Base-by-base conservation (phyloP, 2,797 vertebrate species). In the Natrix natrix region DNA sequence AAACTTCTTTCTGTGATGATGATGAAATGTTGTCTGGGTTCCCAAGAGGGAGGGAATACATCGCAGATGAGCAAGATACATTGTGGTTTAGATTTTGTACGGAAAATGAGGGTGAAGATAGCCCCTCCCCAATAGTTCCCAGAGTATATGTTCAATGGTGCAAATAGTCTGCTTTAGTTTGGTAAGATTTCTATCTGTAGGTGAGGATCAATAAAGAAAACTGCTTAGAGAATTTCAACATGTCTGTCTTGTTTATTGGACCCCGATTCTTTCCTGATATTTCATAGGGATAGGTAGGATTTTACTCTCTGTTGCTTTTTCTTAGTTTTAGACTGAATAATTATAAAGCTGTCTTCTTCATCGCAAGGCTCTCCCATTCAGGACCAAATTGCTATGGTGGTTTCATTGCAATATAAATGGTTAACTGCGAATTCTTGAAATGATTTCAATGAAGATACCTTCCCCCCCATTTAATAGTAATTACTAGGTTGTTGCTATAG, bases 391-490 rank as follows among this genome's bases (percentile, higher is more conserved):
- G 2, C 87, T 78, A 22, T 93, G 86, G 78, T 91, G 55, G 11
- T 2, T 95, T 94, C 91, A 32, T 32, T 93, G 63, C 92, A 8
- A 87, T 94, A 87, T 28, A 88, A 94, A 90, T 12, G 89, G 87
- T 95, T 96, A 95, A 93, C 86, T 88, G 59, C 87, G 16, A 14
- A 91, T 94, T 92, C 90, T 96, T 95, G 37, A 93, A 94, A 92
- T 92, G 0, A 61, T 87, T 96, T 96, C 90, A 94, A 89, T 55
- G 91, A 93, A 93, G 94, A 5, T 56, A 95, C 4, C 4, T 93
- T 96, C 87, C 8, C 11, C n/a, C 66, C 66, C 66, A 66, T 95
- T 95, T 96, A 92, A 97, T 96, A 96, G 87, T 92, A 95, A 94
- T 97, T 96, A 94, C 74, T 93, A 88, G 54, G 8, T 90, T 94